These are phyloP conservation scores for Tenebrosternarchus preto DNA, from an alignment of 2,113 vertebrate species.

Conservation along the genomic window DNA sequence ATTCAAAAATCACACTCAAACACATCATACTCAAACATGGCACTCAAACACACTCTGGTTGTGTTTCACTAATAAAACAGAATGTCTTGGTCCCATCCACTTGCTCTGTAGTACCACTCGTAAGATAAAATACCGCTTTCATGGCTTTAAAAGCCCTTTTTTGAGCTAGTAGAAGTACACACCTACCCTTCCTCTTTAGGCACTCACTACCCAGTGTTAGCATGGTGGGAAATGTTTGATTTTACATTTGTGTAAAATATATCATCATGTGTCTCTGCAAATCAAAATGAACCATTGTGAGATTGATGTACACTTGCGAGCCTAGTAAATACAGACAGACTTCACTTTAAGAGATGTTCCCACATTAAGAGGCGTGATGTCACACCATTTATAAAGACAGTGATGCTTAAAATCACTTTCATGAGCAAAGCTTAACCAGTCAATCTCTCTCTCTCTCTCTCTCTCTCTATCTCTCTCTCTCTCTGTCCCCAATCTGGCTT, in stretches of 20 bases:
- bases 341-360: not conserved
- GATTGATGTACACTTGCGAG: not conserved
- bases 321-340: not conserved
- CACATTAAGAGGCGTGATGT: not conserved
- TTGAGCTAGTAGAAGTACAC: no score
- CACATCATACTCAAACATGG: no score
- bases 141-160: no score
- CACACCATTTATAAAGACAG: constrained; percentile 7
- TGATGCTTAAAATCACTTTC: not conserved
- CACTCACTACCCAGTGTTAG: no score
- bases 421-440: not conserved
- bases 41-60: no score
- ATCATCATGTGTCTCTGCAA: not conserved
- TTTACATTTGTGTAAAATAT: not conserved
- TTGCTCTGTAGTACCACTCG: no score
- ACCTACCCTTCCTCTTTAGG: no score
- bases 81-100: no score
- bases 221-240: no score
- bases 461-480: not conserved
- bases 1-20: no score
- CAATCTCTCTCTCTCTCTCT: not conserved
- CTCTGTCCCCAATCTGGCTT: not conserved
- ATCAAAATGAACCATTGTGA: not conserved
- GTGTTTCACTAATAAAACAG: no score
- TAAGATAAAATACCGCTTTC: no score